Evolutionary conservation across 2,888 invertebrate species (phyloP).

Genomic region (Diarsia brunnea): DNA sequence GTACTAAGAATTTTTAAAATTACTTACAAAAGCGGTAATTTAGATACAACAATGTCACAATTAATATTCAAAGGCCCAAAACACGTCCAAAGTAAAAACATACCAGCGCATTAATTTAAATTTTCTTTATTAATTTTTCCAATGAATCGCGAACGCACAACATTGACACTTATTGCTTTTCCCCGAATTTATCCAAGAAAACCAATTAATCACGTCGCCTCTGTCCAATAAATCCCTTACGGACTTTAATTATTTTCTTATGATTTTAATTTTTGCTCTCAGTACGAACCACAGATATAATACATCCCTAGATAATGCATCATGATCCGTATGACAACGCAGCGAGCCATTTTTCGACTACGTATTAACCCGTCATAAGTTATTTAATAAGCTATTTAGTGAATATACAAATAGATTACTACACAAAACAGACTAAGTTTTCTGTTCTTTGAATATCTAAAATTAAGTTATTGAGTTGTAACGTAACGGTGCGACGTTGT

Average conservation of each 20-base stretch:
- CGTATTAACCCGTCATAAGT: no score
- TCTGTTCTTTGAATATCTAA: no score
- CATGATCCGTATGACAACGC: no score
- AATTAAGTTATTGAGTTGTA: no score
- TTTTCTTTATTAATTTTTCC: slow-evolving; percentile 82
- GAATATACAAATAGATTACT: no score
- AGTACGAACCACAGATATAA: slow-evolving; percentile 54
- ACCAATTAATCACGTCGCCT: slow-evolving; percentile 90
- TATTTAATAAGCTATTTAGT: no score
- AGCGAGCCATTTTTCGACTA: no score
- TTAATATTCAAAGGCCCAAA: slow-evolving; percentile 19
- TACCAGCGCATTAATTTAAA: slow-evolving; percentile 77
- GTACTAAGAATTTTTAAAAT: background rate
- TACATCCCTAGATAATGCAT: no score
- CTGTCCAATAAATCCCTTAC: slow-evolving; percentile 90
- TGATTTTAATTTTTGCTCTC: slow-evolving; percentile 89
- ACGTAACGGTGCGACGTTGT: no score
- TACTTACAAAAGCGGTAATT: background rate
- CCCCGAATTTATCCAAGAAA: slow-evolving; percentile 82
- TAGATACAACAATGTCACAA: background rate
- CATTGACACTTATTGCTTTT: slow-evolving; percentile 90
- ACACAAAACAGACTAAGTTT: no score
- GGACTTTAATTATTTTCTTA: slow-evolving; percentile 91
- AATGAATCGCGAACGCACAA: slow-evolving; percentile 82
- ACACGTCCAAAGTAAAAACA: slow-evolving; percentile 46